Evolutionary conservation across 2,113 vertebrate species (phyloP), one percentile per base, ranked within the genome.

Genomic region (Pavo muticus): DNA sequence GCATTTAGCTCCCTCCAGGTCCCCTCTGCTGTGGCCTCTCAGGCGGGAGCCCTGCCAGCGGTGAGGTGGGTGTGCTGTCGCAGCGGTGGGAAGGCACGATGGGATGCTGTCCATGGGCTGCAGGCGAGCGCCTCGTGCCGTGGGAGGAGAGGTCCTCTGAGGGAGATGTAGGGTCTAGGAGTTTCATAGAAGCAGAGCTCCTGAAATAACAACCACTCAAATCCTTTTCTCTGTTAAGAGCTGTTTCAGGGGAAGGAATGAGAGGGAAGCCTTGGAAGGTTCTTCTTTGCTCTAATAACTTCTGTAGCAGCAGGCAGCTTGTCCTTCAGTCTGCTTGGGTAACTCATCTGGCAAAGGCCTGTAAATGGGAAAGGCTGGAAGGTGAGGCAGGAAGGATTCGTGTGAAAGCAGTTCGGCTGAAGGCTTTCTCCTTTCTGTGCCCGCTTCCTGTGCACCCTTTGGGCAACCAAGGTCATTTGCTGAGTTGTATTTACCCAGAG

Each of bases 61-160:
- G 4, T 27, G 13, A n/a, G 8, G 45, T 8, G 80, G 47, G 50
- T 3, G 5, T 1, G 1, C 0, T 5, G 37, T 23, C 40, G 8
- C 39, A 39, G 85, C 45, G 0, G 0, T 23, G 40, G 78, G 64
- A 40, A 65, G 45, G 56, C 0, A 9, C 4, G 4, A 2, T 8
- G 32, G 52, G 65, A 19, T 6, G 39, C n/a, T 30, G 2, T 0
- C 60, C 18, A 2, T 13, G 48, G 39, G 63, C 44, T 73, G 8
- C 17, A 82, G 37, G 57, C 47, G 61, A 27, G 56, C 64, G 91
- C 4, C 45, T 54, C 68, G 5, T 87, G 35, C 29, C 24, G 1
- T 4, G 29, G 77, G 40, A 69, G 21, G 24, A 54, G 48, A 69
- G 17, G 13, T 10, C 19, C 29, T 74, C 60, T 81, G 2, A 23